Conservation (phyloP, 64 coral and sea anemone species). For the Montipora efflorescens region DNA sequence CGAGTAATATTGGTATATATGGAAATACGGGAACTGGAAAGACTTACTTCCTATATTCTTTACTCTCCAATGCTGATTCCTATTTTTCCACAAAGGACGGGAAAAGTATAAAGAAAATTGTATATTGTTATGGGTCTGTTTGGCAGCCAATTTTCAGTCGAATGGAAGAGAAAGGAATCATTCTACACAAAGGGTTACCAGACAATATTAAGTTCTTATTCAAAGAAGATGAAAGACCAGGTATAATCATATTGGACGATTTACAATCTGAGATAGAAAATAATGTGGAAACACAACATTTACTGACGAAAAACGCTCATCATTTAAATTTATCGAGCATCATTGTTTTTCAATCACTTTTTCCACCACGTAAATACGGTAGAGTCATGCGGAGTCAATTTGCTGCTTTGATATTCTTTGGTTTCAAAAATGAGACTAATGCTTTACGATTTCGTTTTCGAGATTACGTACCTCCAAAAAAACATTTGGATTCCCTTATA, state of each 20-base stretch:
- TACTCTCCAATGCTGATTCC: background rate
- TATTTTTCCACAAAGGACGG: background rate
- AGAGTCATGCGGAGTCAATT: background rate
- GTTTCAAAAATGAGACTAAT: background rate
- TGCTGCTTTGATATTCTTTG: background rate
- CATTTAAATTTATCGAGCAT: background rate
- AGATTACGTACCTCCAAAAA: background rate
- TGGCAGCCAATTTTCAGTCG: background rate
- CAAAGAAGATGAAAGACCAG: background rate
- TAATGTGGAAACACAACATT: background rate
- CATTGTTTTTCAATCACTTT: background rate
- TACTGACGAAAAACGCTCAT: background rate
- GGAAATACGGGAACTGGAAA: background rate
- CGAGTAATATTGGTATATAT: background rate
- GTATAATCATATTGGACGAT: background rate
- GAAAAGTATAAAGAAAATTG: background rate
- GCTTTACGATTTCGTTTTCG: too few species aligned
- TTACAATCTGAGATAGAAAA: background rate
- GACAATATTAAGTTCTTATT: background rate
- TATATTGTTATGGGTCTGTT: background rate
- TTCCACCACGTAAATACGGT: background rate
- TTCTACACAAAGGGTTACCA: background rate
- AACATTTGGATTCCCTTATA: background rate
- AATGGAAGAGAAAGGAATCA: background rate
- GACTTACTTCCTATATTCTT: background rate